Evolutionary conservation across 92 coral and sea anemone genomes (phyloP).

Genomic region (Porites divaricata): DNA sequence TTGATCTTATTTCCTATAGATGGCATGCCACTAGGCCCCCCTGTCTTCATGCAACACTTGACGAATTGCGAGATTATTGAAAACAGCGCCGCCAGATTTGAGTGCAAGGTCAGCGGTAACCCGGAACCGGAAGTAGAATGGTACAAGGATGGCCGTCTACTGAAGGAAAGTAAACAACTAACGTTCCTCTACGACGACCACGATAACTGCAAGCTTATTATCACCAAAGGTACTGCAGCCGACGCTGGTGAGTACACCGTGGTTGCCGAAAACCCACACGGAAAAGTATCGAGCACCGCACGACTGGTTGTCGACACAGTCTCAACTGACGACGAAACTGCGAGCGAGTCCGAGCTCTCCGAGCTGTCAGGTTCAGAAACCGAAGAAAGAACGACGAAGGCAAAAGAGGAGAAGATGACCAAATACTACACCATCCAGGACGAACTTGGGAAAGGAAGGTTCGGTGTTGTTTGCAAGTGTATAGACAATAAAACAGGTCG

Average conservation of each 20-base stretch:
- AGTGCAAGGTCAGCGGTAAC: conserved; percentile 89
- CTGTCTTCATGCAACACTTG: conserved; percentile 84
- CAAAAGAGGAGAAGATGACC: conserved; percentile 76
- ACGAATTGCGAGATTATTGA: conserved; percentile 94
- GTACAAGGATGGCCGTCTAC: conserved; percentile 87
- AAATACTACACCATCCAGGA: conserved; percentile 87
- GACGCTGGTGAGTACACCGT: conserved; percentile 98
- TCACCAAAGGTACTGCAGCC: conserved; percentile 89
- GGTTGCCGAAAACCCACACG: conserved; percentile 88
- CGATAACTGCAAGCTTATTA: conserved; percentile 93
- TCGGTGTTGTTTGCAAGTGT: conserved; percentile 97
- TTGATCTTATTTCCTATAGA: conserved; percentile 74
- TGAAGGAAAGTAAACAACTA: conserved; percentile 94
- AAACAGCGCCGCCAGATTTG: conserved; percentile 98
- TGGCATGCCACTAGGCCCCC: conserved; percentile 97
- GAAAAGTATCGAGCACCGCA: conserved; percentile 89
- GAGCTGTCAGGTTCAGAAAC: conserved; percentile 74
- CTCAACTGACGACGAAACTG: conserved; percentile 79
- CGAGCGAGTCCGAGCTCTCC: conserved; percentile 75
- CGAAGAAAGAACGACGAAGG: conserved; percentile 61
- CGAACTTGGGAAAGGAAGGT: conserved; percentile 96
- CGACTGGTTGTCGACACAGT: conserved; percentile 80
- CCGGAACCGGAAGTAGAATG: conserved; percentile 98
- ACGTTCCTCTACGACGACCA: conserved; percentile 95
- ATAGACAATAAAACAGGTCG: conserved; percentile 83